A percentile compares a stretch with the other conserved stretches of the same genome.
Evolutionary conservation across 2,888 invertebrate genomes (phyloP).

Genomic region (Merodon equestris): DNA sequence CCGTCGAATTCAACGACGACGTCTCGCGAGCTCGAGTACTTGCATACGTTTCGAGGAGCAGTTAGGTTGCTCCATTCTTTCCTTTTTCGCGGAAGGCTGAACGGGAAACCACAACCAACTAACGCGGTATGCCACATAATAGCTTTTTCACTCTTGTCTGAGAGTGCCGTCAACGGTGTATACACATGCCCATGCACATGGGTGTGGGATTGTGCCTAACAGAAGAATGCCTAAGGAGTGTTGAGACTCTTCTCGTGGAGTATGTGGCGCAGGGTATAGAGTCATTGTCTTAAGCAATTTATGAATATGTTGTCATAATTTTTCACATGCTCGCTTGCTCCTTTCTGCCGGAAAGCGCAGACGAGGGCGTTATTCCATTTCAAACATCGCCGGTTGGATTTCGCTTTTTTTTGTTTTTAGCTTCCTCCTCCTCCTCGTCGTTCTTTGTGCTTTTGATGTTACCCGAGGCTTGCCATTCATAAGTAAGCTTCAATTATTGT

Average conservation of each 20-base stretch:
- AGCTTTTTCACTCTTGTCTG: constrained; percentile 41
- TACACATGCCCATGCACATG: not conserved
- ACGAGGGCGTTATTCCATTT: constrained; percentile 13
- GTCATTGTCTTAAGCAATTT: constrained; percentile 62
- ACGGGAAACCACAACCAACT: constrained; percentile 32
- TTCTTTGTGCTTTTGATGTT: no score
- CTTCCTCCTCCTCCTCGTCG: not conserved
- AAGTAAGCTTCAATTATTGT: constrained; percentile 65
- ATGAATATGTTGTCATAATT: constrained; percentile 66
- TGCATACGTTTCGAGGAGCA: constrained; percentile 25
- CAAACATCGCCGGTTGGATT: constrained; percentile 1
- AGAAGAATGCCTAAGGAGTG: no score
- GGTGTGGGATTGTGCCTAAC: no score
- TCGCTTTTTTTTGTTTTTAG: not conserved
- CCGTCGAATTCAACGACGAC: not conserved
- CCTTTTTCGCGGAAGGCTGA: no score
- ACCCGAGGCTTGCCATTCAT: constrained; percentile 22
- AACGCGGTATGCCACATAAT: constrained; percentile 55
- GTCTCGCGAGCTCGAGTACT: constrained; percentile 11
- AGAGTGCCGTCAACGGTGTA: not conserved
- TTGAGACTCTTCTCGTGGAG: no score
- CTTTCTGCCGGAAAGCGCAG: constrained; percentile 29
- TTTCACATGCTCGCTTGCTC: constrained; percentile 45
- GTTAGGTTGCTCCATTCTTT: not conserved
- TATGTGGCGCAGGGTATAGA: not conserved